These are phyloP conservation scores for Epinotia ramella DNA, from an alignment of 2,888 invertebrate species.

Conservation along the genomic window DNA sequence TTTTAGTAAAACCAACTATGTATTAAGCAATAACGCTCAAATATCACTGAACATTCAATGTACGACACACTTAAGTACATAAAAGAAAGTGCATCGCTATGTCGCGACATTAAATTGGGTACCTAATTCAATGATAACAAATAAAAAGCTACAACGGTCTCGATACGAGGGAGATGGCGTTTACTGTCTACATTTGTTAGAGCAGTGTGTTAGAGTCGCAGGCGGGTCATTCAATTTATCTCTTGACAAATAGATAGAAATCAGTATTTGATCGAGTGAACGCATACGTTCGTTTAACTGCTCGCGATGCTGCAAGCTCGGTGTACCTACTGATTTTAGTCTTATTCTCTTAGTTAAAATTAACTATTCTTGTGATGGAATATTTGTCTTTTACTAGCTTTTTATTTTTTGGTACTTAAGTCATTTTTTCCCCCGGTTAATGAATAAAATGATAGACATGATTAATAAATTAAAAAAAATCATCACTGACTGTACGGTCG, in stretches of 20 bases:
- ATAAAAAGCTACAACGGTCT: conserved; percentile 42
- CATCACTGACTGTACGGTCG: too few species aligned
- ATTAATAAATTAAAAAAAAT: too few species aligned
- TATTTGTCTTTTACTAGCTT: too few species aligned
- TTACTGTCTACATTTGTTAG: conserved; percentile 29
- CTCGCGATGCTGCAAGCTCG: conserved; percentile 4
- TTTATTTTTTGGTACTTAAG: too few species aligned
- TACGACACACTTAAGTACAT: conserved; percentile 18
- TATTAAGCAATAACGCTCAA: conserved; percentile 4
- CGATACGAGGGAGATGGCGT: conserved; percentile 24
- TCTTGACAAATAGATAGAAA: conserved; percentile 44
- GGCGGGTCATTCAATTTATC: conserved; percentile 45
- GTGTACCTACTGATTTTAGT: neutral
- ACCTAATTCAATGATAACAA: conserved; percentile 45
- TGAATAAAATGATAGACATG: too few species aligned
- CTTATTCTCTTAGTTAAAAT: too few species aligned
- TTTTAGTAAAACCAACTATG: too few species aligned
- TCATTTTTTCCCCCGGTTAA: too few species aligned
- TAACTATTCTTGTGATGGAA: neutral
- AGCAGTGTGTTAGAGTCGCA: conserved; percentile 19
- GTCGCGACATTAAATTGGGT: conserved; percentile 44
- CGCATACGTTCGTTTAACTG: conserved; percentile 35
- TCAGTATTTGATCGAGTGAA: conserved; percentile 44
- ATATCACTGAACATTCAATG: conserved; percentile 17
- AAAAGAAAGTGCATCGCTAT: conserved; percentile 44